Base-by-base conservation (phyloP, 2,888 invertebrate species). In the Sesia bembeciformis region DNA sequence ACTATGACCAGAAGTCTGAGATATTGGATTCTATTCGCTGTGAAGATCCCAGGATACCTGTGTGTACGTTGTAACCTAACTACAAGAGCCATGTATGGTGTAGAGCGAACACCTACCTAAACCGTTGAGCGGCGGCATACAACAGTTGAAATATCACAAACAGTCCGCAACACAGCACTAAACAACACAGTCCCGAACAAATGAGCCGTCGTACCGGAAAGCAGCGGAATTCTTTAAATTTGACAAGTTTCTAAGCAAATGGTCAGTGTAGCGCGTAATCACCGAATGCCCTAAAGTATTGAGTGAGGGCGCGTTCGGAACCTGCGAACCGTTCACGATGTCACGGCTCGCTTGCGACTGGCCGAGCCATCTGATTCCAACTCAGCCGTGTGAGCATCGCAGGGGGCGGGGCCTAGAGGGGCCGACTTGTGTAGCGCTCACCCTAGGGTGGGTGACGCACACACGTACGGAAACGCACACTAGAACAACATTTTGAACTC, bases 331-430 rank as follows among this genome's bases (percentile, higher is more conserved):
- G 87, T 86, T 88, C 80, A 78, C 87, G 85, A 81, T 83, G 81
- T 76, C 83, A 88, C 87, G 89, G 89, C 90, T 88, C 80, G 88
- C 74, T 88, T 75, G 76, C 86, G 86, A 89, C 89, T 89, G 89
- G 83, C 85, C 85, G 77, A 83, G 81, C 86, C 85, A 86, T 87
- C 88, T 87, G 88, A 88, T 89, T 88, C 78, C 87, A 87, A 90
- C 72, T 90, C 84, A 90, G 84, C 89, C 90, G 90, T 89, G 81
- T 88, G 89, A 89, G 88, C 89, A 90, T 77, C 77, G 67, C 66
- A 58, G 67, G 74, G 81, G 88, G 86, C 82, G 84, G 83, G 70
- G 86, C 84, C 69, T 79, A 66, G 65, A 65, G 76, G 76, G 72
- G 71, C 73, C 69, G 70, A 62, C 64, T 57, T 57, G 62, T 60